These are phyloP conservation scores for Indicator indicator DNA, from an alignment of 2,113 vertebrate species.

Conservation along the genomic window DNA sequence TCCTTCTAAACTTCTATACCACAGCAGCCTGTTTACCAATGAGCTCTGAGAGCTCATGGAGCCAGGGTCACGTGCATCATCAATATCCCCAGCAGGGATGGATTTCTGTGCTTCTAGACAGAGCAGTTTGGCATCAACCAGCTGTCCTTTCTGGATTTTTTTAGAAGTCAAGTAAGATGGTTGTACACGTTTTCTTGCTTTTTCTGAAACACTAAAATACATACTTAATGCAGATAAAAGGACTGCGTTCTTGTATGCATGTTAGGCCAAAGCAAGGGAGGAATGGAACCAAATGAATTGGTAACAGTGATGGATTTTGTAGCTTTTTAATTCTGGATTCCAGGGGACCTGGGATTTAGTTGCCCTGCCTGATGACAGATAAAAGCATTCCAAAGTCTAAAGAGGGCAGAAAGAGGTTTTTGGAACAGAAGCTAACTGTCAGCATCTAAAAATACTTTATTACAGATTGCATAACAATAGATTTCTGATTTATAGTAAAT, in stretches of 20 bases:
- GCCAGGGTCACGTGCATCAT: background rate
- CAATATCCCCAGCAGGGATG: background rate
- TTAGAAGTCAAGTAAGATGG: background rate
- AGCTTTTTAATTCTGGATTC: background rate
- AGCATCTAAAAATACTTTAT: background rate
- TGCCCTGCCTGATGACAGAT: background rate
- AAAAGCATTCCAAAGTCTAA: background rate
- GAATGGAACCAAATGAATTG: background rate
- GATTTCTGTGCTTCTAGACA: background rate
- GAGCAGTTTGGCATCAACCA: background rate
- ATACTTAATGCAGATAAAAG: background rate
- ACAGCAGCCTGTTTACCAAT: background rate
- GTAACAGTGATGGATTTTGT: background rate
- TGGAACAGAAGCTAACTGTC: background rate
- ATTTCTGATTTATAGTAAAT: conserved; percentile 19
- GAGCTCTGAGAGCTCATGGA: background rate
- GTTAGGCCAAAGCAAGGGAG: background rate
- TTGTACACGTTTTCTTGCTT: background rate
- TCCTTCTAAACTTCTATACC: background rate
- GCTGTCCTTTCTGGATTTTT: background rate
- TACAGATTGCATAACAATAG: background rate
- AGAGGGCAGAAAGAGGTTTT: background rate
- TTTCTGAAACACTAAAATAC: background rate
- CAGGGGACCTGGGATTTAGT: background rate
- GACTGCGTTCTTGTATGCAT: background rate